Base-by-base conservation (phyloP, 1,140 invertebrate species). In the Leptonema lineaticorne region DNA sequence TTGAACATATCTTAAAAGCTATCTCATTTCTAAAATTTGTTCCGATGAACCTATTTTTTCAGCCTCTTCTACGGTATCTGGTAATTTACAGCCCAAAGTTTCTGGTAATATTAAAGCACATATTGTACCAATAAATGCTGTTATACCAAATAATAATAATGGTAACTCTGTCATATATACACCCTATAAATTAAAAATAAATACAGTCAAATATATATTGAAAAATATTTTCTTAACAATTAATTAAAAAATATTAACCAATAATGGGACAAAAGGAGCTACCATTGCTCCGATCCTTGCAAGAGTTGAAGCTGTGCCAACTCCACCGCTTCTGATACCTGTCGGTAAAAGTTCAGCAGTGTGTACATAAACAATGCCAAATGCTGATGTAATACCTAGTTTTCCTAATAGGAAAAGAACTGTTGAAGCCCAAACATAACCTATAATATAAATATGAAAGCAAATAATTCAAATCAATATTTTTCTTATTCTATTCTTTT, bases 291-390 rank as follows among this genome's bases (percentile, higher is more conserved):
- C 87, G 64, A 86, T 75, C 24, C 87, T 74, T 0, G 85, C 86
- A 63, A 85, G 78, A 7, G 86, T 87, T 2, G 86, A 87, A 68
- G 85, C 83, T 2, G 81, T 75, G 1, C 85, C 87, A 11, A 88
- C 83, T 2, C 85, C 85, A 11, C 83, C 84, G 69, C 83, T 86
- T 27, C 84, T 77, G 7, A 84, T 72, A 20, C 84, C 79, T 5
- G 87, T 88, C 5, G 87, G 87, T 71, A 87, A 83, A 76, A 88
- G 80, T 79, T 88, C 87, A 1, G 86, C 84, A 4, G 86, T 87
- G 58, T 86, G 83, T 0, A 87, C 82, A 69, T 88, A 88, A 1
- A 87, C 77, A 7, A 87, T 81, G 3, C 84, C 85, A 73, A 88
- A 88, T 2, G 86, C 80, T 27, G 84, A 80, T 0, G 86, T 87